Percentiles rank a stretch among this genome's conserved stretches.
These are phyloP conservation scores for Rallus crepitans DNA, from an alignment of 2,797 vertebrate species.

Conservation along the genomic window DNA sequence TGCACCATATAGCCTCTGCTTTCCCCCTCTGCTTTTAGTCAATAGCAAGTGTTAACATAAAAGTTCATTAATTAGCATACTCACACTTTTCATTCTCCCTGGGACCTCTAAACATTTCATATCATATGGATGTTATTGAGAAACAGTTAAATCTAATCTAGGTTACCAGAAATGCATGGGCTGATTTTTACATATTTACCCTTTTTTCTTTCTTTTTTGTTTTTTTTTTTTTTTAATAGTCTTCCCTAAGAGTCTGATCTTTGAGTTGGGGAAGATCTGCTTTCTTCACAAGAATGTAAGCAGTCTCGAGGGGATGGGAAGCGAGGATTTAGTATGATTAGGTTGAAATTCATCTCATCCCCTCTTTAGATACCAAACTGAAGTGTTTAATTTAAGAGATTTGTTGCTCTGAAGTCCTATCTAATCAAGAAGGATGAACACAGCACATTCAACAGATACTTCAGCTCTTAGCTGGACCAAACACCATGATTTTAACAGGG, in stretches of 20 bases:
- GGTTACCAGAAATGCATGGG: not conserved
- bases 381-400: conserved; percentile 13
- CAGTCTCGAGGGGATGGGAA: not conserved
- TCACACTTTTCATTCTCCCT: not conserved
- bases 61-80: not conserved
- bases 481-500: not conserved
- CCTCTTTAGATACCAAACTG: conserved; percentile 7
- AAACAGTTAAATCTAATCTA: not conserved
- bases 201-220: not conserved
- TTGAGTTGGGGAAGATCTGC: not conserved
- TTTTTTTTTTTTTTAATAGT: not conserved
- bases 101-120: not conserved
- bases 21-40: not conserved
- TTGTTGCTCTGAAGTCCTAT: not conserved
- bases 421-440: not conserved
- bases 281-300: conserved; percentile 16
- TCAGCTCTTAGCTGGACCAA: not conserved
- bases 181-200: conserved; percentile 8
- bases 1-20: fast-evolving
- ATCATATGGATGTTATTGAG: not conserved
- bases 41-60: not conserved
- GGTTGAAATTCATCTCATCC: not conserved
- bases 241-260: not conserved
- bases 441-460: not conserved
- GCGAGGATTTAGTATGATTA: not conserved